Conservation (phyloP, 64 coral and sea anemone genomes). For the Pachyseris speciosa region DNA sequence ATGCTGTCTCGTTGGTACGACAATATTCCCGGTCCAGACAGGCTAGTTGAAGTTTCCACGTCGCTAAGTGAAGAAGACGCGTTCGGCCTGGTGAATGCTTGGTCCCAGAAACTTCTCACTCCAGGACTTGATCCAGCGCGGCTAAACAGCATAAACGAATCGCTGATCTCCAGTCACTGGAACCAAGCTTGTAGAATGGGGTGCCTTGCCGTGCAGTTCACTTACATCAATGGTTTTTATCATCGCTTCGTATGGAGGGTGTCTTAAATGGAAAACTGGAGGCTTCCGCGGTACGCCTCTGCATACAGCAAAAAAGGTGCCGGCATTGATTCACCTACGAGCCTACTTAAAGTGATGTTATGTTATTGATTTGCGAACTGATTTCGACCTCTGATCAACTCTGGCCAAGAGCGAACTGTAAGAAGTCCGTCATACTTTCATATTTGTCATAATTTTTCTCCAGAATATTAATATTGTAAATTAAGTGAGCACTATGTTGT, state of each 20-base stretch:
- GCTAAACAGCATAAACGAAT: constrained; percentile 47
- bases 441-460: too few relatives aligned
- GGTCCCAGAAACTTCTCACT: constrained; percentile 58
- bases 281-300: not conserved
- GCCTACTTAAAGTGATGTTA: too few relatives aligned
- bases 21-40: constrained; percentile 76
- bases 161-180: constrained; percentile 64
- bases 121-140: constrained; percentile 56
- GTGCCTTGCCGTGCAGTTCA: constrained; percentile 79
- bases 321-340: not conserved
- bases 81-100: constrained; percentile 36
- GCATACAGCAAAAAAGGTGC: not conserved
- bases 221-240: constrained; percentile 87
- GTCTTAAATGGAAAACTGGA: constrained; percentile 7
- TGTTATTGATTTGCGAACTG: too few relatives aligned
- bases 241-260: constrained; percentile 82
- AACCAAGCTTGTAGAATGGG: constrained; percentile 77
- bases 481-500: too few relatives aligned
- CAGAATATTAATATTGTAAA: too few relatives aligned
- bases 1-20: constrained; percentile 90
- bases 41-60: constrained; percentile 75
- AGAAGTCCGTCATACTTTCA: too few relatives aligned
- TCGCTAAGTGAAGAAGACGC: constrained; percentile 61
- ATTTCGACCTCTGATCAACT: too few relatives aligned
- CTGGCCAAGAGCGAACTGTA: too few relatives aligned